Evolutionary conservation across 2,888 invertebrate species (phyloP).

Genomic region (Drosophila merina): DNA sequence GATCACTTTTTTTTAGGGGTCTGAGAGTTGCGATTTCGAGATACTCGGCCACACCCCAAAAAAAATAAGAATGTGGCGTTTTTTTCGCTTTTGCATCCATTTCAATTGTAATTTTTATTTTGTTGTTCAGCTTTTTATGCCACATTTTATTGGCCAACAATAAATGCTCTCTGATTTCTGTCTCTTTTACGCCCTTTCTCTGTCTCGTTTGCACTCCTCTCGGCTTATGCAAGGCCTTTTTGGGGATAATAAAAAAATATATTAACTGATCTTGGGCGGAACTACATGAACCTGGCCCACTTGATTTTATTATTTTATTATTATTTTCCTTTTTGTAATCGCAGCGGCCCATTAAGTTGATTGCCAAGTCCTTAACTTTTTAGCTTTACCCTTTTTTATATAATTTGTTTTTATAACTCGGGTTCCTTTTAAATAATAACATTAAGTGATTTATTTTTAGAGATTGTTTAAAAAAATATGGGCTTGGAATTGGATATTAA

Average conservation of each 20-base stretch:
- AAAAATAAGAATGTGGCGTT: constrained; percentile 24
- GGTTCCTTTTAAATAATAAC: not conserved
- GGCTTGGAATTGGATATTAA: not conserved
- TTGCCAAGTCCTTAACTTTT: constrained; percentile 10
- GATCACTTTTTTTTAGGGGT: constrained; percentile 3
- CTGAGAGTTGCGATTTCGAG: not conserved
- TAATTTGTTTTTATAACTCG: not conserved
- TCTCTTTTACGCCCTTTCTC: not conserved
- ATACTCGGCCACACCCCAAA: constrained; percentile 18
- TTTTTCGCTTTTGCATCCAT: constrained; percentile 17
- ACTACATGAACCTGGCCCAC: constrained; percentile 12
- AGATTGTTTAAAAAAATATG: not conserved
- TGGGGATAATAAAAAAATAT: constrained; percentile 14
- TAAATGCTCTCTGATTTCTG: constrained; percentile 7
- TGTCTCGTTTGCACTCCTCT: not conserved
- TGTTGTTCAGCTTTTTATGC: constrained; percentile 29
- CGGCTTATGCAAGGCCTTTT: constrained; percentile 34
- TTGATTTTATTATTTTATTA: constrained; percentile 28
- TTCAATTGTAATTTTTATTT: constrained; percentile 43
- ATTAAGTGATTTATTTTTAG: constrained; percentile 3
- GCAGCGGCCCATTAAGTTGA: constrained; percentile 14
- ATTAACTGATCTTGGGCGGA: not conserved
- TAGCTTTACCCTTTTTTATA: not conserved
- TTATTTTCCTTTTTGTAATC: constrained; percentile 27
- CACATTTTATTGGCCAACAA: constrained; percentile 33